These are phyloP conservation scores for Hirtodrosophila duncani DNA, from an alignment of 2,888 invertebrate species.

Conservation along the genomic window DNA sequence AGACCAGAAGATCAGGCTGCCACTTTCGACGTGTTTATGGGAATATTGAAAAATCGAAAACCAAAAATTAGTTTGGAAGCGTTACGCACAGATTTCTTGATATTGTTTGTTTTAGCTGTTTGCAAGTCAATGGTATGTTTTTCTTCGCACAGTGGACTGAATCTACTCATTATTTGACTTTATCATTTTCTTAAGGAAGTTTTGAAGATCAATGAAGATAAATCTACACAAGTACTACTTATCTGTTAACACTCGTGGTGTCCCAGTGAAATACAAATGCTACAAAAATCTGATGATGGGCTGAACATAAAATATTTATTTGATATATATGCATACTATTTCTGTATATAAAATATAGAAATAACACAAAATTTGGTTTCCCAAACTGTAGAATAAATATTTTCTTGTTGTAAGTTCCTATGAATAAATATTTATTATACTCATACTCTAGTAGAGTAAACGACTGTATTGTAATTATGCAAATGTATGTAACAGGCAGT, in stretches of 20 bases:
- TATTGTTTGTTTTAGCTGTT: conserved; percentile 48
- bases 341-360: no score
- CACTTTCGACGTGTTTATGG: conserved; percentile 54
- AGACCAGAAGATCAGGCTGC: conserved; percentile 18
- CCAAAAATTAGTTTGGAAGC: conserved; percentile 42
- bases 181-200: no score
- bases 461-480: no score
- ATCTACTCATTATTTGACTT: background rate
- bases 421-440: no score
- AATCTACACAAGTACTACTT: background rate
- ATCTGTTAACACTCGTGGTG: no score
- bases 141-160: conserved; percentile 40
- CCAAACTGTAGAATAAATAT: no score
- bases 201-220: background rate
- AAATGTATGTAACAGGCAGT: no score
- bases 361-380: no score
- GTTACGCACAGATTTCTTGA: background rate
- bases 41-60: conserved; percentile 44
- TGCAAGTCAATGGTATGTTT: conserved; percentile 46
- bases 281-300: background rate
- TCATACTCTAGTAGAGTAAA: no score
- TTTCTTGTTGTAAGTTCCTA: no score
- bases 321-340: conserved; percentile 1
- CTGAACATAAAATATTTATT: conserved; percentile 20
- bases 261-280: no score